phyloP scores from a whole-genome alignment of 1,140 invertebrate genomes.

The Pachyrhynchus sulphureomaculatus region DNA sequence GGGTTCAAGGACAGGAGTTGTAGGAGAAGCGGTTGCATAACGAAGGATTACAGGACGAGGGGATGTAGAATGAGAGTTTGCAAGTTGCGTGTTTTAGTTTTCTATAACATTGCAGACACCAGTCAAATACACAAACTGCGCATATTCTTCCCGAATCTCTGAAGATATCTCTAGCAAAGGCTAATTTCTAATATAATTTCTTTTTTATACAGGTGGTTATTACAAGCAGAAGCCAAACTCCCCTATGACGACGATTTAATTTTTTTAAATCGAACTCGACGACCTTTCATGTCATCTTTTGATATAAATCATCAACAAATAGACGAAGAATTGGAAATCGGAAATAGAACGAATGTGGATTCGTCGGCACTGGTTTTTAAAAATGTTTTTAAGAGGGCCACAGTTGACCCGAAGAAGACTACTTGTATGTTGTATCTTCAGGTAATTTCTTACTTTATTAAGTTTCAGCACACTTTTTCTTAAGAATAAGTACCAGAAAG shows the following conservation, averaged over 20 bases:
- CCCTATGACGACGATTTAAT: conserved; percentile 39
- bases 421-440: conserved; percentile 92
- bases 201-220: conserved; percentile 48
- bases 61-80: no score
- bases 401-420: conserved; percentile 76
- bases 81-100: no score
- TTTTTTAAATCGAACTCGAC: conserved; percentile 32
- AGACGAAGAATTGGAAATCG: conserved; percentile 44
- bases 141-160: no score
- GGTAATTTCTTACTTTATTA: conserved; percentile 24
- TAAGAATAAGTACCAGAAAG: neutral
- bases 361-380: conserved; percentile 53
- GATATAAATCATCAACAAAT: conserved; percentile 45
- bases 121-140: no score
- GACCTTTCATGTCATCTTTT: conserved; percentile 36
- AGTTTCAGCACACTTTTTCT: neutral
- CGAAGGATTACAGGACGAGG: no score
- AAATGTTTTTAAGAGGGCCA: conserved; percentile 70
- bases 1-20: no score
- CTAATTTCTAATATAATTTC: no score
- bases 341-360: conserved; percentile 41
- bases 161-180: no score
- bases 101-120: no score
- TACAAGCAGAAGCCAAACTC: conserved; percentile 50
- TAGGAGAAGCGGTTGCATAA: no score